phyloP scores from a whole-genome alignment of 2,888 invertebrate species.

The Mythimna pallens region DNA sequence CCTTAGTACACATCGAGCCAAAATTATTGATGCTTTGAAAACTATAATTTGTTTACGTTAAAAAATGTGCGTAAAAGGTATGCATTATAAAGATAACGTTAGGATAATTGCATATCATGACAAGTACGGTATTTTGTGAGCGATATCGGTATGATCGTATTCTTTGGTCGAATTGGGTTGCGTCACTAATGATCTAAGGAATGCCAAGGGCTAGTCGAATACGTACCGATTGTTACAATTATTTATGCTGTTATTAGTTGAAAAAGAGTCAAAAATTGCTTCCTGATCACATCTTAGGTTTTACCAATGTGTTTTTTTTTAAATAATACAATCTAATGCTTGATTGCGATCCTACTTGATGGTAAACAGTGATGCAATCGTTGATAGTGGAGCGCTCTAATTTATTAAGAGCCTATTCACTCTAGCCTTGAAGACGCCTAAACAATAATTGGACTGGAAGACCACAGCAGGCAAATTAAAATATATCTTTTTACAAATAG shows the following conservation, averaged over 20 bases:
- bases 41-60: constrained; percentile 81
- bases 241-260: constrained; percentile 22
- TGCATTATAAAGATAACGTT: constrained; percentile 65
- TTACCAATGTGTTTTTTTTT: neutral
- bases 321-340: no score
- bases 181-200: constrained; percentile 57
- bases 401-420: no score
- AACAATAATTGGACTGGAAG: no score
- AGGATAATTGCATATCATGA: constrained; percentile 64
- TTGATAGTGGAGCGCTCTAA: no score
- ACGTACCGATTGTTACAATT: constrained; percentile 45
- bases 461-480: no score
- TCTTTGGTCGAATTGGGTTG: constrained; percentile 40
- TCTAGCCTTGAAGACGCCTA: no score
- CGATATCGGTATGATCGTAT: constrained; percentile 57
- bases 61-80: constrained; percentile 68
- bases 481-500: neutral
- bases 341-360: no score
- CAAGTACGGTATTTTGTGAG: constrained; percentile 61
- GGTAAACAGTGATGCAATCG: no score
- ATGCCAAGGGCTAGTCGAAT: constrained; percentile 42
- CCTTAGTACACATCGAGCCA: constrained; percentile 78
- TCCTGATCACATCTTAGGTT: neutral
- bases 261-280: constrained; percentile 10
- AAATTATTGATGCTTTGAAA: constrained; percentile 83